A percentile compares a stretch with the other conserved stretches of the same genome.
Conservation (phyloP, 2,888 invertebrate species). For the Yponomeuta evonymella region DNA sequence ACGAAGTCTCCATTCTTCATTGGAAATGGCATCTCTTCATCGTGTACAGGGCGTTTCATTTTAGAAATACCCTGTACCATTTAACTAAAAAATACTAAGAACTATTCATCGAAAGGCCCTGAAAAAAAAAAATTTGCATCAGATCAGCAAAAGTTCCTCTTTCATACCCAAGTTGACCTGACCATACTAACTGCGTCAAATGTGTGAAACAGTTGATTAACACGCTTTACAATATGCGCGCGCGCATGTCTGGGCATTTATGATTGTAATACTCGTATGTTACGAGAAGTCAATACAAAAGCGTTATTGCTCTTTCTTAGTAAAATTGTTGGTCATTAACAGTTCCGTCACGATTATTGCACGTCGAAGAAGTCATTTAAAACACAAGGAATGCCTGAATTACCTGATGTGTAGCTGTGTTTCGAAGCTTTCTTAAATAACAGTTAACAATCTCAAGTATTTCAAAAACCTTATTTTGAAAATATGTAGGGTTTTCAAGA, state of each 20-base stretch:
- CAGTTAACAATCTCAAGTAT: no score
- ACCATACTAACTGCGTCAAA: not conserved
- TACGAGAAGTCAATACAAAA: not conserved
- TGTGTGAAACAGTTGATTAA: not conserved
- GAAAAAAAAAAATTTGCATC: no score
- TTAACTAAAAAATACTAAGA: no score
- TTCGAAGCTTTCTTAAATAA: no score
- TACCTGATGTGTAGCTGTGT: not conserved
- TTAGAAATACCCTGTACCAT: no score
- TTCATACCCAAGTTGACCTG: no score
- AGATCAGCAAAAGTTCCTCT: no score
- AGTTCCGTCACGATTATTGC: not conserved
- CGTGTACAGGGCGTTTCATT: not conserved
- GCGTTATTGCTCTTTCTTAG: constrained; percentile 4
- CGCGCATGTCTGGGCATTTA: constrained; percentile 10
- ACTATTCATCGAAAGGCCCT: no score
- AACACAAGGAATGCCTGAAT: not conserved
- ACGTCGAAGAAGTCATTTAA: not conserved
- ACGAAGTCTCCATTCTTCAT: not conserved
- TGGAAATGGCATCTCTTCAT: not conserved
- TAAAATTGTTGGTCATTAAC: constrained; percentile 2
- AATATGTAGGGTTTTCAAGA: no score
- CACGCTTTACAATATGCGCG: not conserved
- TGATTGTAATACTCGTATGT: not conserved
- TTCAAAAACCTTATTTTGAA: no score